Evolutionary conservation across 2,888 invertebrate genomes (phyloP), one percentile per base, ranked within the genome.

Genomic region (Stenodera caucasica): DNA sequence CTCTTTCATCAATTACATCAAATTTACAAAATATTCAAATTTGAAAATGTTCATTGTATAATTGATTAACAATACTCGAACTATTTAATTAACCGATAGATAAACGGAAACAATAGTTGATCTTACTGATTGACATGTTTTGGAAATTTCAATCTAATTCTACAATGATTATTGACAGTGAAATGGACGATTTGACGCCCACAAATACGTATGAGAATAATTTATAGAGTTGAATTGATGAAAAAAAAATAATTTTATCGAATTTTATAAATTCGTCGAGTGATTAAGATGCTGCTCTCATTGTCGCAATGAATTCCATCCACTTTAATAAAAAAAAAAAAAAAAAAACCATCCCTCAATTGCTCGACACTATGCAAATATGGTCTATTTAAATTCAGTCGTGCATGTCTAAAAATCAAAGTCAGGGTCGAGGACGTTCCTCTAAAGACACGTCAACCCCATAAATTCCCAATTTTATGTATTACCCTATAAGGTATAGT

Each of bases 351-450:
- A n/a, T n/a, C 54, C 49, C 50, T 50, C 35, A 61, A 58, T 18
- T 23, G 11, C 53, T 37, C 5, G 50, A 57, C 54, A 61, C 53
- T 61, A 61, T 61, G 61, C 55, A 58, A 61, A 61, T 58, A 30
- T 37, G 30, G n/a, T 14, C 55, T 15, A 57, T 61, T 58, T 55
- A 58, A 55, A 61, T 61, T 57, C 61, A 58, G 33, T 51, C 49
- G 29, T 58, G 35, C 21, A 23, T 53, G 12, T 15, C 11, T 23
- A 53, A 53, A 53, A 53, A 33, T 53, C 33, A 23, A 37, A 40
- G 35, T 51, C 35, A 55, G 45, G 45, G 45, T 45, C 45, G 45
- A 45, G 45, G 45, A 45, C 45, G 12, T 45, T 23, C 45, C 23
- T 45, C 1, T 3, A 6, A 18, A n/a, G 45, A 45, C 45, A 45